A percentile compares a stretch with the other conserved stretches of the same genome.
Evolutionary conservation across 2,888 invertebrate genomes (phyloP).

Genomic region (Cyclophora albipunctata): DNA sequence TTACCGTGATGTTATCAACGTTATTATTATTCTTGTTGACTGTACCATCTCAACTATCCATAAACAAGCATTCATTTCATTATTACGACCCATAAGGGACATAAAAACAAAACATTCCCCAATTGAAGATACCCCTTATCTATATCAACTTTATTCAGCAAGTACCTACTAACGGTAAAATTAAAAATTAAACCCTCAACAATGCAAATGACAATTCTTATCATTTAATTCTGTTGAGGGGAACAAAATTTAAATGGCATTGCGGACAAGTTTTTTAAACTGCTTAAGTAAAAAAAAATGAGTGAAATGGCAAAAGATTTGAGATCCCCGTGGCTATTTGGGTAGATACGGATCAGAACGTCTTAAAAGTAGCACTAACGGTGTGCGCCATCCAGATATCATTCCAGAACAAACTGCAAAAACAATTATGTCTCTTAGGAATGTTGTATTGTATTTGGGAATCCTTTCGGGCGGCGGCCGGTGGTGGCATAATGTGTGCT

Average conservation of each 20-base stretch:
- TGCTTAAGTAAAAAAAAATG: constrained; percentile 22
- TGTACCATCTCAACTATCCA: no score
- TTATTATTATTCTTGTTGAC: no score
- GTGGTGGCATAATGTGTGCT: constrained; percentile 52
- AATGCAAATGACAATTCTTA: constrained; percentile 8
- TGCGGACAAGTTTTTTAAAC: constrained; percentile 21
- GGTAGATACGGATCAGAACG: constrained; percentile 31
- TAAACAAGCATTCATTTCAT: no score
- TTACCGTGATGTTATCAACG: no score
- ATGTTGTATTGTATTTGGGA: constrained; percentile 54
- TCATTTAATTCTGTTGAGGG: constrained; percentile 20
- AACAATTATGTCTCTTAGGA: constrained; percentile 60
- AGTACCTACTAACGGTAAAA: not conserved
- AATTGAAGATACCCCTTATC: no score
- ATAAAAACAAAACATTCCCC: no score
- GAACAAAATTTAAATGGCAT: constrained; percentile 18
- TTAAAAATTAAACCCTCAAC: not conserved
- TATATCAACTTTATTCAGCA: no score
- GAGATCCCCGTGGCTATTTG: constrained; percentile 20
- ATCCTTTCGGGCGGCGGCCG: constrained; percentile 42
- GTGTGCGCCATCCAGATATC: constrained; percentile 53
- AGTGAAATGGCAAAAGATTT: constrained; percentile 20
- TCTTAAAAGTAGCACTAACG: constrained; percentile 61
- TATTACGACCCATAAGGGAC: no score
- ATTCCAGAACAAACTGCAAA: constrained; percentile 57